Evolutionary conservation across 2,888 invertebrate species (phyloP).

Genomic region (Polymixis flavicincta): DNA sequence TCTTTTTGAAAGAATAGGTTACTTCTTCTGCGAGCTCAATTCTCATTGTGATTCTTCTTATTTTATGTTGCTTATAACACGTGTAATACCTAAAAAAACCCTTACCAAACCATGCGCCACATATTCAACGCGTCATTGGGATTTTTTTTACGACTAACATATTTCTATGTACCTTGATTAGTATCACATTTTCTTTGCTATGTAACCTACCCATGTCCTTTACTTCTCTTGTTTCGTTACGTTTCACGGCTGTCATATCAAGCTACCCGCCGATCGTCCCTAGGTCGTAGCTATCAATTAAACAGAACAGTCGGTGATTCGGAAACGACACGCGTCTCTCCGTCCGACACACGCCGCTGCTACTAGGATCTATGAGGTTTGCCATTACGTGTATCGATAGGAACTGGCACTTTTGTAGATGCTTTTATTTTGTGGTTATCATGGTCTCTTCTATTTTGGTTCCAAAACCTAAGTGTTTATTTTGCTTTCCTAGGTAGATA

Average conservation of each 20-base stretch:
- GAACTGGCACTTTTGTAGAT: neutral
- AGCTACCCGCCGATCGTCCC: conserved; percentile 22
- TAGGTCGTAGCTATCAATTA: conserved; percentile 67
- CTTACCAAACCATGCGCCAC: neutral
- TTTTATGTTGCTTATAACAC: neutral
- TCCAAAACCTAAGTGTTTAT: neutral
- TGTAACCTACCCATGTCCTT: neutral
- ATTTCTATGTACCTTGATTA: neutral
- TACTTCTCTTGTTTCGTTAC: neutral
- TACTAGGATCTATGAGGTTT: conserved; percentile 1
- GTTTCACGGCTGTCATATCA: conserved; percentile 48
- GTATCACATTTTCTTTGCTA: neutral
- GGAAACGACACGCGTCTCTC: conserved; percentile 68
- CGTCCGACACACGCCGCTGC: conserved; percentile 61
- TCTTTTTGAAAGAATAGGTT: too few relatives aligned
- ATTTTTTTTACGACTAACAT: neutral
- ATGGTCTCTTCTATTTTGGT: neutral
- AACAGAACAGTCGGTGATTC: conserved; percentile 59
- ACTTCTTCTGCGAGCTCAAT: neutral
- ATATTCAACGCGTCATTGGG: too few relatives aligned
- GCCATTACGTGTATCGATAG: conserved; percentile 49
- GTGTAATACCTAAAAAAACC: neutral
- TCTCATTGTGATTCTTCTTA: neutral
- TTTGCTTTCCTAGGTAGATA: neutral
- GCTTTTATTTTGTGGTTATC: neutral